A percentile compares a stretch with the other conserved stretches of the same genome.
These are phyloP conservation scores for Orchesella flavescens DNA, from an alignment of 2,888 invertebrate genomes.

Conservation along the genomic window DNA sequence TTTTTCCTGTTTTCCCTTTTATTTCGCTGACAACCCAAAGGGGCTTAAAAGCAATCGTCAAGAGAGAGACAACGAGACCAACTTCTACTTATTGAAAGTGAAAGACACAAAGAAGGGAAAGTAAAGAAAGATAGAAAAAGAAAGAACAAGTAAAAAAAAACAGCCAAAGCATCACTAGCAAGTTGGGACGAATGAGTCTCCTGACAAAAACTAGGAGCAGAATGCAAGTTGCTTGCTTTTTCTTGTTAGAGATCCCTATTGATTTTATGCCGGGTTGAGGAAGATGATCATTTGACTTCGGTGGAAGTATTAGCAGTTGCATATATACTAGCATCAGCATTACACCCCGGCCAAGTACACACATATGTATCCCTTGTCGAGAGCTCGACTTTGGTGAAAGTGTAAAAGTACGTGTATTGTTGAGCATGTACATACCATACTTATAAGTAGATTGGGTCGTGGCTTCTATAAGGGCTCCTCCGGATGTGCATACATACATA, in stretches of 20 bases:
- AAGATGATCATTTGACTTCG: constrained; percentile 66
- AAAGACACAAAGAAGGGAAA: constrained; percentile 17
- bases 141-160: constrained; percentile 25
- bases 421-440: too few species aligned
- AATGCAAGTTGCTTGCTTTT: constrained; percentile 46
- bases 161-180: constrained; percentile 6
- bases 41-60: constrained; percentile 65
- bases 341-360: neutral
- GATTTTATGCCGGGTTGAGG: constrained; percentile 66
- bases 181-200: constrained; percentile 57
- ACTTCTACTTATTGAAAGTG: constrained; percentile 45
- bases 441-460: too few species aligned
- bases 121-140: too few species aligned
- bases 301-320: constrained; percentile 27
- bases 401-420: too few species aligned
- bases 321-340: neutral
- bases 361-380: neutral
- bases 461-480: too few species aligned
- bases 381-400: too few species aligned
- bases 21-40: constrained; percentile 62
- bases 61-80: constrained; percentile 37
- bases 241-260: constrained; percentile 59
- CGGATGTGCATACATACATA: neutral
- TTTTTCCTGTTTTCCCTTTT: constrained; percentile 57
- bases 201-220: constrained; percentile 60